These are phyloP conservation scores for Dromas ardeola DNA, from an alignment of 2,113 vertebrate genomes.

Conservation along the genomic window DNA sequence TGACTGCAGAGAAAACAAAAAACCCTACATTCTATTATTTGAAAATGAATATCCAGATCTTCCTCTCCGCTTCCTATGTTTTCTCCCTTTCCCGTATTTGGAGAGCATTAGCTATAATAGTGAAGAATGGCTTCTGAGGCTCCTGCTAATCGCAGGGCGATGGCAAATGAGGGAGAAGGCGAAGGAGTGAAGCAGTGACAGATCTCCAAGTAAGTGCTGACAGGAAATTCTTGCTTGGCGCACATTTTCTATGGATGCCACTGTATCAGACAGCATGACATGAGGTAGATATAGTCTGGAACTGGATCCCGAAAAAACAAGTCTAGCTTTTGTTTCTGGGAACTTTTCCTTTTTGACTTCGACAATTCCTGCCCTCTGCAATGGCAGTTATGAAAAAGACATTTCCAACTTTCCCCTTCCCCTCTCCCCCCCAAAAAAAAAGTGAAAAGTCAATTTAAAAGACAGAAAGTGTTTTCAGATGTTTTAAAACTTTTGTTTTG, in stretches of 20 bases:
- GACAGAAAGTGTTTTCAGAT: neutral
- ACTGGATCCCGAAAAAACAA: neutral
- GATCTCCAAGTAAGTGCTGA: neutral
- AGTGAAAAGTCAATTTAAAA: neutral
- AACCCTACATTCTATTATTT: neutral
- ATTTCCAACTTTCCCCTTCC: neutral
- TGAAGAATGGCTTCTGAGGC: neutral
- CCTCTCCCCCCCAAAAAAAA: neutral
- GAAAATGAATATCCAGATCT: neutral
- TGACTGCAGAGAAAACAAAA: neutral
- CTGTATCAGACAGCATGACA: neutral
- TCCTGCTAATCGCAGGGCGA: neutral
- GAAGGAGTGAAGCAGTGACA: neutral
- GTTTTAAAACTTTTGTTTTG: neutral
- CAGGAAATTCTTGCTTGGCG: neutral
- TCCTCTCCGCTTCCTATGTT: neutral
- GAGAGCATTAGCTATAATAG: neutral
- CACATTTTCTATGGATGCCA: neutral
- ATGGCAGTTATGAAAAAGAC: neutral
- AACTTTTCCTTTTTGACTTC: neutral
- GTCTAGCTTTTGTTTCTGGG: neutral
- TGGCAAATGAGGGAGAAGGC: neutral
- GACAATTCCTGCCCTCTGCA: neutral
- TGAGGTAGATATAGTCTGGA: neutral
- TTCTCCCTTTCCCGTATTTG: neutral